Conservation (phyloP, 1,140 invertebrate species). For the Pinna nobilis region DNA sequence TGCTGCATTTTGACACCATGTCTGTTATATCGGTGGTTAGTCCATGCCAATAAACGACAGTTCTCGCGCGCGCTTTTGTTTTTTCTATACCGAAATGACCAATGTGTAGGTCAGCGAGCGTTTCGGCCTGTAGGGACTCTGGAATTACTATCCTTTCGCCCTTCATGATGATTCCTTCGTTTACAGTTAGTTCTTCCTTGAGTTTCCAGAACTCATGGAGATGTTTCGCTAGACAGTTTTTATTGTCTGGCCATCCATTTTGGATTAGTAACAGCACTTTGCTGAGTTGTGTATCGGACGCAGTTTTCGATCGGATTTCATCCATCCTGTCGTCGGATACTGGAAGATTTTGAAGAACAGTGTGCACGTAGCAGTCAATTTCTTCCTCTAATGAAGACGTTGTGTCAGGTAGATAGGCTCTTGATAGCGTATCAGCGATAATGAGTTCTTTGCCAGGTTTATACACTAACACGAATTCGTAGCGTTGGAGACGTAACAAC, state of each 20-base stretch:
- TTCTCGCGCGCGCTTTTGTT: slow-evolving; percentile 28
- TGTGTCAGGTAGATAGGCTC: slow-evolving; percentile 3
- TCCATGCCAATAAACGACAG: slow-evolving; percentile 50
- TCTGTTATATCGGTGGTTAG: slow-evolving; percentile 53
- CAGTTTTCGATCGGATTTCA: not conserved
- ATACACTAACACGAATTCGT: slow-evolving; percentile 22
- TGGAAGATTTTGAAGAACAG: not conserved
- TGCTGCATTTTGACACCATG: slow-evolving; percentile 36
- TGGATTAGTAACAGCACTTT: slow-evolving; percentile 13
- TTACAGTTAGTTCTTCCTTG: slow-evolving; percentile 45
- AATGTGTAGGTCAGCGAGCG: slow-evolving; percentile 42
- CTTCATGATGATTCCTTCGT: slow-evolving; percentile 44
- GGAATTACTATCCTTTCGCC: slow-evolving; percentile 47
- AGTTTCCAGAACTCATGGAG: slow-evolving; percentile 38
- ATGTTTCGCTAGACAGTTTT: not conserved
- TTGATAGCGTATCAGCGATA: slow-evolving; percentile 25
- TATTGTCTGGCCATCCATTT: slow-evolving; percentile 30
- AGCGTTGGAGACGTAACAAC: slow-evolving; percentile 46
- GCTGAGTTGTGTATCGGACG: slow-evolving; percentile 1
- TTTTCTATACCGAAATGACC: slow-evolving; percentile 49
- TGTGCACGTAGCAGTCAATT: too few relatives aligned
- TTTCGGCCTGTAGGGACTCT: slow-evolving; percentile 21
- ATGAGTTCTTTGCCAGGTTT: slow-evolving; percentile 9
- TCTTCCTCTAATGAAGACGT: too few relatives aligned
- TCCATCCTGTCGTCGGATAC: not conserved